phyloP scores from a whole-genome alignment of 2,113 vertebrate genomes.

The Larimichthys polyactis region DNA sequence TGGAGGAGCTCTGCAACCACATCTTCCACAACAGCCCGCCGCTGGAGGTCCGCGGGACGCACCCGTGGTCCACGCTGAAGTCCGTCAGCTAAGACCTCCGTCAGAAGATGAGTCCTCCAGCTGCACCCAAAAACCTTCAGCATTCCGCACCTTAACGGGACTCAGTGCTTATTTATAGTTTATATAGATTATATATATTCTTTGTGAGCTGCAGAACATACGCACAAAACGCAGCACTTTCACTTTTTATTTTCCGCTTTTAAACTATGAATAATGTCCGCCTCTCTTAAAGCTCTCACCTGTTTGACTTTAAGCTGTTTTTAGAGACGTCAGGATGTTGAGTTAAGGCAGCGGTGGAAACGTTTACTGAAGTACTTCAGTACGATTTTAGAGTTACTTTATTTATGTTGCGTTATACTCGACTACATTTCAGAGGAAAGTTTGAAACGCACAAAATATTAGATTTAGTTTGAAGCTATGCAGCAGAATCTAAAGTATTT shows the following conservation, averaged over 20 bases:
- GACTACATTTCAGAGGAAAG: background rate
- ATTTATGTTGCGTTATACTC: background rate
- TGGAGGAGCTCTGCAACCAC: conserved; percentile 93
- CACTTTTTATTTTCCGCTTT: background rate
- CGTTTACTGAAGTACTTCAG: background rate
- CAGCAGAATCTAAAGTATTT: background rate
- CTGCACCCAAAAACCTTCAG: background rate
- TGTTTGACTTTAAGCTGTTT: too few species aligned
- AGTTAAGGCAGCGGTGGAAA: background rate
- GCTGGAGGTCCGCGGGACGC: conserved; percentile 91
- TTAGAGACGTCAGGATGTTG: too few species aligned
- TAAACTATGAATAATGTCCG: background rate
- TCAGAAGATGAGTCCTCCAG: background rate
- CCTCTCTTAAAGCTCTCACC: too few species aligned
- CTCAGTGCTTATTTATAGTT: conserved; percentile 42
- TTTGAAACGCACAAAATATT: background rate
- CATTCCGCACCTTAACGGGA: conserved; percentile 35
- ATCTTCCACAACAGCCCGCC: conserved; percentile 87
- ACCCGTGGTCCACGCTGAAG: conserved; percentile 91
- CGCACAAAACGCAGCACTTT: conserved; percentile 17
- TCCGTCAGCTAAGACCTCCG: conserved; percentile 84
- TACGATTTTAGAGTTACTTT: too few species aligned
- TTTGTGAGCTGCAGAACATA: background rate
- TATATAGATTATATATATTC: background rate
- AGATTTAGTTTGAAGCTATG: too few species aligned